These are phyloP conservation scores for Drosophila pallidifrons DNA, from an alignment of 1,140 invertebrate genomes.

Conservation along the genomic window DNA sequence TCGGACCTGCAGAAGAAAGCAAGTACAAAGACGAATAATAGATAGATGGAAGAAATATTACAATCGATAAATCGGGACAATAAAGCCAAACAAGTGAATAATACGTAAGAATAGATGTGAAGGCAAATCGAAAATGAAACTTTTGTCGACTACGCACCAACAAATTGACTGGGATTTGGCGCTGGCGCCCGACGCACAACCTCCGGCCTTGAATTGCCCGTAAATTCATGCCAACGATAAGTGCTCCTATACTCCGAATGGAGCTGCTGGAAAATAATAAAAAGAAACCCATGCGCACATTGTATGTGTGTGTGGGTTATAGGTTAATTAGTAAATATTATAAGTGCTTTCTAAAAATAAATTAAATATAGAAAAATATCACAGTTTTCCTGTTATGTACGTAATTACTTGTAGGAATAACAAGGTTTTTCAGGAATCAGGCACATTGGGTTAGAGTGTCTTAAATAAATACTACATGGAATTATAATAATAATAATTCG, in stretches of 20 bases:
- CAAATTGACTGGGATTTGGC: conserved; percentile 86
- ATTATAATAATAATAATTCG: too few relatives aligned
- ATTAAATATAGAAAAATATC: not conserved
- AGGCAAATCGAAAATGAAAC: conserved; percentile 29
- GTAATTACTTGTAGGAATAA: too few relatives aligned
- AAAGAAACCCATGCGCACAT: conserved; percentile 19
- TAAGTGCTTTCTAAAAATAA: conserved; percentile 1
- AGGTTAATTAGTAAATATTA: conserved; percentile 21
- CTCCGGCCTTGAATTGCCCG: conserved; percentile 89
- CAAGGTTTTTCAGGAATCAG: too few relatives aligned
- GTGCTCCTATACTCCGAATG: conserved; percentile 96
- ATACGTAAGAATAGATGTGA: conserved; percentile 4
- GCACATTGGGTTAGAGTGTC: too few relatives aligned
- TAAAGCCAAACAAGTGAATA: conserved; percentile 50
- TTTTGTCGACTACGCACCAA: conserved; percentile 71
- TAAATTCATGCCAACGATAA: conserved; percentile 96
- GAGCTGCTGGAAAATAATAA: conserved; percentile 88
- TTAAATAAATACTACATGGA: too few relatives aligned
- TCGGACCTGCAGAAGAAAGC: conserved; percentile 59
- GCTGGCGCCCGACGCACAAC: conserved; percentile 87
- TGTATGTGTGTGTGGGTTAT: not conserved
- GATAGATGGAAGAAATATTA: conserved; percentile 39
- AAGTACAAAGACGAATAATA: conserved; percentile 26
- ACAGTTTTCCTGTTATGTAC: not conserved
- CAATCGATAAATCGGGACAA: conserved; percentile 47